Base-by-base conservation (phyloP, 1,140 invertebrate species). In the Tetramorium alpestre region DNA sequence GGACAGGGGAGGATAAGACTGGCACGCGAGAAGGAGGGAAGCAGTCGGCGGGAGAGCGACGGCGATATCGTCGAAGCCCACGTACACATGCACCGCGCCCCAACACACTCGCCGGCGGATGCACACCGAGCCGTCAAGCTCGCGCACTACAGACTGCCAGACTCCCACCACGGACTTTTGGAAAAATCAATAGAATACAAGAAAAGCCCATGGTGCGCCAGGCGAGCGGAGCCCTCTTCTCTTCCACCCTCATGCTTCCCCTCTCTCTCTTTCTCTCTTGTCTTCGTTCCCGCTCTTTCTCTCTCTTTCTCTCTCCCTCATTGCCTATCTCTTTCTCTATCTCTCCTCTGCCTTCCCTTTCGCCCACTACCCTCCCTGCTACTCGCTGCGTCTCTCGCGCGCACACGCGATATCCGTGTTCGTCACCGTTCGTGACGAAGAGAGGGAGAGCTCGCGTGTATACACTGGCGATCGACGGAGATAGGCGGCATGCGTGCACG, bases 171-270 rank as follows among this genome's bases (percentile, higher is more conserved):
- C 85, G 90, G 94, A 93, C 94, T 95, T 95, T 94, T 91, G 93
- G 93, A 95, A 95, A 95, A 95, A 95, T 95, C 95, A 95, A 95
- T 95, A 95, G 94, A 95, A 94, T 94, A 94, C 95, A 94, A 95
- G 95, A 95, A 95, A 95, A 95, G 94, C 93, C 91, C 94, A 92
- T 90, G 90, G 90, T 93, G 90, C 91, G 93, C 93, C 92, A 92
- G 90, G 88, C 91, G 88, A 89, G 84, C 75, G 89, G 92, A 91
- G 81, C 88, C 82, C 89, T 82, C 87, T 89, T 56, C n/a, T 67
- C 77, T 41, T 58, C 72, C 80, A n/a, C 80, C 33, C 80, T 87
- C 25, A 8, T 58, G 60, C 11, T 86, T 47, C 44, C 58, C 51
- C 70, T 76, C 67, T 86, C 25, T 62, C 81, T 10, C 10, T 1